Evolutionary conservation across 2,113 vertebrate species (phyloP), one percentile per base, ranked within the genome.

Genomic region (Petaurus breviceps): DNA sequence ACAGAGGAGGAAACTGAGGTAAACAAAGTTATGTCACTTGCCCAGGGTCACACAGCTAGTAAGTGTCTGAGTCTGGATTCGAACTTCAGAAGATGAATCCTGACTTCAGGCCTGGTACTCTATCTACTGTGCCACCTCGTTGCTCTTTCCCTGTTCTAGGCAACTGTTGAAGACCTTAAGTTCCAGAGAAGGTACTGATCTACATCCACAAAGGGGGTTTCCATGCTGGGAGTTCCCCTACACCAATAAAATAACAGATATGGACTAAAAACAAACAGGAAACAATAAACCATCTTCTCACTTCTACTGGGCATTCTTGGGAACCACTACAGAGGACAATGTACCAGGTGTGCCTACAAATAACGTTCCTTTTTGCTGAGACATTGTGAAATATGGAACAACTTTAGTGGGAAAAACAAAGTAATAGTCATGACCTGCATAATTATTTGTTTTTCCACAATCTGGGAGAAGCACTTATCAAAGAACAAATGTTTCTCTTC

Each of bases 391-490:
- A 47, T 14, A 46, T 25, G 90, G n/a, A 54, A 91, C 28, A 90
- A 25, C n/a, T 26, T 0, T 0, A 94, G 51, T 55, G 90, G 8
- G 8, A 55, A 52, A 51, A 96, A 96, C n/a, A 77, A 91, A 24
- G n/a, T 22, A 92, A n/a, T 19, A 52, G 37, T 43, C 16, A 4
- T 92, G 14, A 7, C 1, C 51, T 50, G 12, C 8, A 31, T 49
- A 28, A 51, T 95, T 90, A 14, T 95, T 94, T 95, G 92, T 94
- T 96, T 96, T 93, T 94, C 89, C 94, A 19, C 51, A 77, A 53
- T 91, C 54, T 90, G 5, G 51, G 90, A 50, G 96, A 84, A 96
- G 28, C 61, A 31, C 0, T 3, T 93, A 92, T 43, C 47, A 93
- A 3, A 53, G 54, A 97, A 95, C 46, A 43, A 51, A 47, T 90